Evolutionary conservation across 1,140 invertebrate genomes (phyloP), one percentile per base, ranked within the genome.

Genomic region (Uloborus diversus): DNA sequence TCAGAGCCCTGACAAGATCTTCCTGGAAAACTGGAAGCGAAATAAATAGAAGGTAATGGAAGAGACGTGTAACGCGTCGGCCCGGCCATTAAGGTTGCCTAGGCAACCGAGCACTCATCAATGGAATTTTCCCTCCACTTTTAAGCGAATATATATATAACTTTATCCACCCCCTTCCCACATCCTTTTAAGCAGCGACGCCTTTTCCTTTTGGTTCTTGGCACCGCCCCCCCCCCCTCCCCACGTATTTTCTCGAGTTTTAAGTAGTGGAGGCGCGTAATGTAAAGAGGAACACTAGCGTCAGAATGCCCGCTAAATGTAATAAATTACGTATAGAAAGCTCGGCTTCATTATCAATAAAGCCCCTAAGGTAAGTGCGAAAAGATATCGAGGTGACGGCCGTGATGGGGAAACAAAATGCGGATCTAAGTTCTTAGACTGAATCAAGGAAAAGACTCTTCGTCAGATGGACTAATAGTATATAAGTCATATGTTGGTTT

Each of bases 91-190:
- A 73, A 61, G 69, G 69, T 73, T 47, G 61, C 69, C 69, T 17
- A 61, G 69, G 69, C 69, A 73, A 73, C 69, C 56, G 32, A 47
- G 53, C 37, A 51, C 47, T 73, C 69, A 73, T 73, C 69, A 73
- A 61, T 61, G 69, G 69, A 47, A 73, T 73, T 73, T 73, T 61
- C 69, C n/a, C n/a, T 25, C 62, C 69, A 73, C 69, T 73, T 73
- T 73, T 73, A 73, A 73, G 69, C 69, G 69, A 73, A 73, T 73
- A 73, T 73, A 73, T 73, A 61, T 70, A n/a, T n/a, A 70, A 70
- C 68, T 70, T 70, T 70, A 70, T 56, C 68, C 68, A 27, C 57
- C 13, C 14, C 35, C 25, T 30, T 17, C n/a, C n/a, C n/a, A n/a
- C n/a, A n/a, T n/a, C n/a, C n/a, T n/a, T n/a, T n/a, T n/a, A n/a